Base-by-base conservation (phyloP, 2,888 invertebrate species). In the Spisula subtruncata region DNA sequence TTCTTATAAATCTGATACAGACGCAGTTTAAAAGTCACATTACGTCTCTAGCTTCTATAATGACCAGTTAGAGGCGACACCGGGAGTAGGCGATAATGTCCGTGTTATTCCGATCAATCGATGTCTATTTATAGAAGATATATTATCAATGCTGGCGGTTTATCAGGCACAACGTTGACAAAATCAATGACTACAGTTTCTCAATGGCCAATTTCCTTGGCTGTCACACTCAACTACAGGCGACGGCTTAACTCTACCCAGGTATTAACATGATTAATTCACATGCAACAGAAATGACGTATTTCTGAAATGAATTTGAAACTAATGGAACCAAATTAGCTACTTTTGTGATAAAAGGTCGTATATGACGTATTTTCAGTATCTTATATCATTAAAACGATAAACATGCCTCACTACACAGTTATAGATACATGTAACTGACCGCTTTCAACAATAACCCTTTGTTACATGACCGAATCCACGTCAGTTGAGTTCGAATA, bases 191-290 rank as follows among this genome's bases (percentile, higher is more conserved):
- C 10, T 66, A 32, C n/a, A n/a, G n/a, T n/a, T n/a, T 29, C 20
- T 32, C 81, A 86, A 81, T 86, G 86, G 66, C 81, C 86, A 86
- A 86, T 86, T 86, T 81, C 81, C 81, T 46, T 25, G 20, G 8
- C 81, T 86, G 86, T 86, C 81, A 81, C 48, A 66, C 41, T 29
- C 20, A 71, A 48, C 86, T 60, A 46, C 46, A 46, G 85, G 85
- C 85, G 54, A 32, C 41, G 79, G 54, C 80, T 75, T 32, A 35
- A 32, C 14, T 35, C 75, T 75, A 18, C 35, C 75, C 16, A 75
- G 16, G 32, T 18, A 75, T 14, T 41, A 41, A 41, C 41, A 41
- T 41, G 41, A 41, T 41, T 32, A 25, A 32, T 75, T 5, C 16
- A 75, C 16, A 32, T 2, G 32, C 29, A 75, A 75, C 18, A 75